These are phyloP conservation scores for Tinea pellionella DNA, from an alignment of 2,888 invertebrate species.

Conservation along the genomic window DNA sequence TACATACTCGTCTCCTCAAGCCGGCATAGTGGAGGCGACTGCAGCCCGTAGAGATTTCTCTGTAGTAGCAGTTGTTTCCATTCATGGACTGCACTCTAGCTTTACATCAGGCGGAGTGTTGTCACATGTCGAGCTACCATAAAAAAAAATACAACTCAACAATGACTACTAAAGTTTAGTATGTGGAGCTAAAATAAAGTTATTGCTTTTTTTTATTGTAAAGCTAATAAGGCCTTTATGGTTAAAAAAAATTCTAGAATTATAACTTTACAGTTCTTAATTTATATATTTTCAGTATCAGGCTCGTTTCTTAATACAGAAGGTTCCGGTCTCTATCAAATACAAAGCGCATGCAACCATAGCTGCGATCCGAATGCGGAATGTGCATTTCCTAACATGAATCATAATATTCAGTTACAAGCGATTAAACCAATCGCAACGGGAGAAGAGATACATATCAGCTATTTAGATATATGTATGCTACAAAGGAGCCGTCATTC, in stretches of 20 bases:
- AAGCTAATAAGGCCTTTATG: no score
- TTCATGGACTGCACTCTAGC: no score
- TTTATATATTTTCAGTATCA: slow-evolving; percentile 48
- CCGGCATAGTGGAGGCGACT: no score
- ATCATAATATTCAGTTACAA: slow-evolving; percentile 78
- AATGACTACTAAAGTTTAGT: no score
- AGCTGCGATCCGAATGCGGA: slow-evolving; percentile 92
- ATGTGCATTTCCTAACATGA: slow-evolving; percentile 85
- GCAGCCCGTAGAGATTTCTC: no score
- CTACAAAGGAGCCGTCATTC: slow-evolving; percentile 85
- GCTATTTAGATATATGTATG: slow-evolving; percentile 89
- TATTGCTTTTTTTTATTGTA: no score
- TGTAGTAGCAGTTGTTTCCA: no score
- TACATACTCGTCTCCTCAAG: no score
- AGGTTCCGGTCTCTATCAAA: slow-evolving; percentile 86
- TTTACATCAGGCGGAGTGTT: no score
- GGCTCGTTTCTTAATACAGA: slow-evolving; percentile 91
- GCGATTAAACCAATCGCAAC: slow-evolving; percentile 78
- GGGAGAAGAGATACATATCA: slow-evolving; percentile 91
- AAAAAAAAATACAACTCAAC: no score
- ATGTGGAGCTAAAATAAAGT: no score
- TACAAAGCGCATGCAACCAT: slow-evolving; percentile 94
- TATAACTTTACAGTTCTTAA: neutral
- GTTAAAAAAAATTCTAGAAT: neutral
- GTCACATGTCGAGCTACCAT: no score